Evolutionary conservation across 2,113 vertebrate genomes (phyloP).

Genomic region (Tenrec ecaudatus): DNA sequence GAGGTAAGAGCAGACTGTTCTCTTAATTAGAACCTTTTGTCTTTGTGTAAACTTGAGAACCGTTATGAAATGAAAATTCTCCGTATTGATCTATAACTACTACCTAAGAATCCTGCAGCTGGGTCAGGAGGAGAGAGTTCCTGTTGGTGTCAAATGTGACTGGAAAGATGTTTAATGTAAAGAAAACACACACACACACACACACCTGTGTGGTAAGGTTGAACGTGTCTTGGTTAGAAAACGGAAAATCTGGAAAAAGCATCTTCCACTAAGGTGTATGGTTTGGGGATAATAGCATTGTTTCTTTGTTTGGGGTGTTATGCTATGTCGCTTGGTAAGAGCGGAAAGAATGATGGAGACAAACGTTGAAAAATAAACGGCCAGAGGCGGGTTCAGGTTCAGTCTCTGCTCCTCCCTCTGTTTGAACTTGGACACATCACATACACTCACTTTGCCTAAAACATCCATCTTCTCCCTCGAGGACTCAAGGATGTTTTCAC

Average conservation of each 20-base stretch:
- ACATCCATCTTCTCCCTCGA: not conserved
- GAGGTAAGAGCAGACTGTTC: conserved; percentile 15
- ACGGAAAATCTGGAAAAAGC: not conserved
- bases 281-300: not conserved
- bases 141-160: not conserved
- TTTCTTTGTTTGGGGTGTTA: not conserved
- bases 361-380: not conserved
- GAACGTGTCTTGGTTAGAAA: not conserved
- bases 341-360: not conserved
- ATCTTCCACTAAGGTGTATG: not conserved
- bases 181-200: not conserved
- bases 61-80: conserved; percentile 56
- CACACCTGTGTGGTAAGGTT: not conserved
- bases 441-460: not conserved
- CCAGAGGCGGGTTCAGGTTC: not conserved
- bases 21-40: conserved; percentile 56
- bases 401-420: not conserved
- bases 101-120: conserved; percentile 19
- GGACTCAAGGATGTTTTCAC: not conserved
- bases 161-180: conserved; percentile 1
- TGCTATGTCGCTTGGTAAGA: not conserved
- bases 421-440: not conserved
- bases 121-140: not conserved
- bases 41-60: conserved; percentile 58
- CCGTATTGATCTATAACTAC: conserved; percentile 43